Evolutionary conservation across 2,888 invertebrate species (phyloP).

Genomic region (Acrobasis repandana): DNA sequence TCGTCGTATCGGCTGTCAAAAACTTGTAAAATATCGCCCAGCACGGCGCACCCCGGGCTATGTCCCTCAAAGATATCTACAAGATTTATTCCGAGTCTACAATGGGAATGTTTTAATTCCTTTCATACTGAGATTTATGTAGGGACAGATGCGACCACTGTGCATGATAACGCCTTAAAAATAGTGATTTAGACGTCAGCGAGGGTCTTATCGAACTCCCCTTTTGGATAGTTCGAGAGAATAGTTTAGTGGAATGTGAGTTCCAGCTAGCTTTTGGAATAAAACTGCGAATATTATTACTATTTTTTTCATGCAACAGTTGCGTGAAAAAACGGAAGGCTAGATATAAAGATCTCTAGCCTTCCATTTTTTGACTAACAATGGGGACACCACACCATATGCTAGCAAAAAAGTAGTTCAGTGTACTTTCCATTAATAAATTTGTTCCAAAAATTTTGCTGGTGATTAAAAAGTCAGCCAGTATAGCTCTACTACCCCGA

Average conservation of each 20-base stretch:
- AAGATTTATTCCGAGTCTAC: constrained; percentile 80
- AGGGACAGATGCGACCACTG: constrained; percentile 68
- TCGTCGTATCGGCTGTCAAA: constrained; percentile 85
- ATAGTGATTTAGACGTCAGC: constrained; percentile 23
- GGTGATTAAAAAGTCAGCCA: too few relatives aligned
- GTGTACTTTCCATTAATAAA: too few relatives aligned
- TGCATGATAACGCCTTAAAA: constrained; percentile 58
- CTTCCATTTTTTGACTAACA: too few relatives aligned
- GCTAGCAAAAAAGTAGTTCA: too few relatives aligned
- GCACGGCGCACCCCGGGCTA: constrained; percentile 67
- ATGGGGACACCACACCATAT: too few relatives aligned
- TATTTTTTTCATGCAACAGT: too few relatives aligned
- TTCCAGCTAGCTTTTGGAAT: too few relatives aligned
- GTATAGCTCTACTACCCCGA: too few relatives aligned
- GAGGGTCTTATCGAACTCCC: neutral
- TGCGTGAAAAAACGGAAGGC: too few relatives aligned
- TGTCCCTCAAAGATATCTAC: constrained; percentile 76
- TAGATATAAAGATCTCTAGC: too few relatives aligned
- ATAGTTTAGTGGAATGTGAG: neutral
- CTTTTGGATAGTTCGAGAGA: neutral
- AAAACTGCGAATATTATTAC: too few relatives aligned
- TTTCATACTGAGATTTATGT: constrained; percentile 81
- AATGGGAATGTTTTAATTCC: constrained; percentile 82
- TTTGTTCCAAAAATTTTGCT: too few relatives aligned
- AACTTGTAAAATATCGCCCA: constrained; percentile 86